These are phyloP conservation scores for Clepsis dumicolana DNA, from an alignment of 2,888 invertebrate species.

Conservation along the genomic window DNA sequence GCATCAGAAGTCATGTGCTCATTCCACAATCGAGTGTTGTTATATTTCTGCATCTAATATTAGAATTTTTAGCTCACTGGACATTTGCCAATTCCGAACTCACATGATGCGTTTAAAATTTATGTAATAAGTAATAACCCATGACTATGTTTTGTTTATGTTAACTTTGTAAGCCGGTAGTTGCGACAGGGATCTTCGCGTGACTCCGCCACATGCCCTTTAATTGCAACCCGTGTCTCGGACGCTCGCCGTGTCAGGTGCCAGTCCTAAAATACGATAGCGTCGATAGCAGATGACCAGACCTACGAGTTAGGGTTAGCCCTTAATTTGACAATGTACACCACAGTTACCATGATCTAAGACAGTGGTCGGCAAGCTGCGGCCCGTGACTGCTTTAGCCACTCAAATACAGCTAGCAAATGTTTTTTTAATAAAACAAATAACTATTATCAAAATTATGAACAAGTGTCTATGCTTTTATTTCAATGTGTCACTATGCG, in stretches of 20 bases:
- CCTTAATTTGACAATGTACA: background rate
- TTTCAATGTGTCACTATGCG: no score
- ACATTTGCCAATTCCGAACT: conserved; percentile 71
- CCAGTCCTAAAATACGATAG: conserved; percentile 18
- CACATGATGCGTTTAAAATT: conserved; percentile 68
- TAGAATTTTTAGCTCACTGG: conserved; percentile 82
- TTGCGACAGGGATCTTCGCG: conserved; percentile 10
- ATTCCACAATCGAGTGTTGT: conserved; percentile 67
- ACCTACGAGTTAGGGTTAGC: background rate
- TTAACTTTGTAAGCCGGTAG: conserved; percentile 12
- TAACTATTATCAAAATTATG: no score
- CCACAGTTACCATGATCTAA: no score
- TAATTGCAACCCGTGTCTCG: conserved; percentile 30
- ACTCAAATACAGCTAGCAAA: no score
- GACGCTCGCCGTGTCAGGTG: conserved; percentile 15
- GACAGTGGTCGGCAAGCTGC: no score
- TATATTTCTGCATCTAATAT: conserved; percentile 81
- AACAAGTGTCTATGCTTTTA: no score
- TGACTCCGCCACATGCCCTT: conserved; percentile 24
- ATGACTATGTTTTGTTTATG: conserved; percentile 36
- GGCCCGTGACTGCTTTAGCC: no score
- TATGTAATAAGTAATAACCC: conserved; percentile 42
- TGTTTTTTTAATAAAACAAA: no score
- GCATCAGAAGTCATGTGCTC: conserved; percentile 77
- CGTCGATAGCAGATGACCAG: background rate